These are phyloP conservation scores for Brachyhypopomus occidentalis DNA, from an alignment of 2,113 vertebrate genomes.

Conservation along the genomic window DNA sequence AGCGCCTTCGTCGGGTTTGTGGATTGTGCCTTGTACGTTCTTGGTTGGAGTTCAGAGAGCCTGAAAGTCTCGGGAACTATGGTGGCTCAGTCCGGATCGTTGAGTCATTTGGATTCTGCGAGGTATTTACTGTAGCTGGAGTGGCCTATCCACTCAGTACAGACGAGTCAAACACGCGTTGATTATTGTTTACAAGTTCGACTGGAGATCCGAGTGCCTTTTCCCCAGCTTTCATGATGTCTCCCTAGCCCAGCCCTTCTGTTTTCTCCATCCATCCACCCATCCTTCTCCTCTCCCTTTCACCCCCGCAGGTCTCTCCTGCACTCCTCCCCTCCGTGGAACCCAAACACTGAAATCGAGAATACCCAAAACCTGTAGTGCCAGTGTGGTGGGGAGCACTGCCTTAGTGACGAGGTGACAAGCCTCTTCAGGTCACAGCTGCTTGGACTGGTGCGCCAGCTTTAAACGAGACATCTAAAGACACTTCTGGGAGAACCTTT, in stretches of 20 bases:
- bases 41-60: background rate
- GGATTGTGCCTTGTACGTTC: constrained; percentile 25
- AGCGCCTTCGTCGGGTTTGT: constrained; percentile 4
- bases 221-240: background rate
- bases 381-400: constrained; percentile 8
- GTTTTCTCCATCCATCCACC: background rate
- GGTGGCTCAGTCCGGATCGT: background rate
- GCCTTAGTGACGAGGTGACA: background rate
- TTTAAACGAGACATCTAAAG: background rate
- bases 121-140: constrained; percentile 30
- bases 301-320: constrained; percentile 7
- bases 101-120: constrained; percentile 29
- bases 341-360: constrained; percentile 1
- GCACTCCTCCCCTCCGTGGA: background rate
- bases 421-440: background rate
- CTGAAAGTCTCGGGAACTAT: constrained; percentile 13
- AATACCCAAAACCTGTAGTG: constrained; percentile 28
- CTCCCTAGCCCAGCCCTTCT: background rate
- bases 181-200: constrained; percentile 40
- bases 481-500: no score
- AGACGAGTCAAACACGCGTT: constrained; percentile 38
- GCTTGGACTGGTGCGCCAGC: background rate
- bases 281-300: background rate
- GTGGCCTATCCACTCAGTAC: constrained; percentile 13
- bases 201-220: constrained; percentile 14